These are phyloP conservation scores for Ploceus nigricollis DNA, from an alignment of 2,113 vertebrate species.

Conservation along the genomic window DNA sequence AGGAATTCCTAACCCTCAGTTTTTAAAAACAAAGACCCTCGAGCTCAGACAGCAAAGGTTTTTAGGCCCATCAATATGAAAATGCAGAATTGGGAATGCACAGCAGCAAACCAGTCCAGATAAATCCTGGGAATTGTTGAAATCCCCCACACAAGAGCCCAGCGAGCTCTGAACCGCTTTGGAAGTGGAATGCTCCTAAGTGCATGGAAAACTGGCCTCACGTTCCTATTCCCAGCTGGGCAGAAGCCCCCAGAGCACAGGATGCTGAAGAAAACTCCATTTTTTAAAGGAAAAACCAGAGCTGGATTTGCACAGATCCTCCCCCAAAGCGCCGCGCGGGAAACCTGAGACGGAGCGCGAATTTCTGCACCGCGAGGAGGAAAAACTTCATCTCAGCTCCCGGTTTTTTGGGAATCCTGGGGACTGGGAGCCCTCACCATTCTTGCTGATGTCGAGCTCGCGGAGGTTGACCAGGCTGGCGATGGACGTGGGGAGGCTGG, in stretches of 20 bases:
- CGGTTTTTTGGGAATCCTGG: not conserved
- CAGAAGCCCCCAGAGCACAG: not conserved
- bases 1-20: not conserved
- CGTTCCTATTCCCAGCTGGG: accelerated
- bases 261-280: accelerated
- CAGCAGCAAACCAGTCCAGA: not conserved
- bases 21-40: not conserved
- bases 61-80: not conserved
- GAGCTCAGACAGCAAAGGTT: not conserved
- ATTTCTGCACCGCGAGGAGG: accelerated
- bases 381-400: not conserved
- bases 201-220: not conserved
- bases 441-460: constrained; percentile 99
- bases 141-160: not conserved
- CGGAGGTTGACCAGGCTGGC: constrained; percentile 97
- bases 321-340: not conserved
- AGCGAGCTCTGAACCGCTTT: accelerated
- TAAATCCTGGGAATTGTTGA: not conserved
- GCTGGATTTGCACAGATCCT: not conserved
- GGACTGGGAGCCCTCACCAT: constrained; percentile 78
- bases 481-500: constrained; percentile 91
- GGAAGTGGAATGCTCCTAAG: accelerated
- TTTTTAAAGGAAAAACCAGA: not conserved
- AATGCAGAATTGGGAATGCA: not conserved
- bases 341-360: accelerated